Evolutionary conservation across 2,113 vertebrate genomes (phyloP).

Genomic region (Myrmecobius fasciatus): DNA sequence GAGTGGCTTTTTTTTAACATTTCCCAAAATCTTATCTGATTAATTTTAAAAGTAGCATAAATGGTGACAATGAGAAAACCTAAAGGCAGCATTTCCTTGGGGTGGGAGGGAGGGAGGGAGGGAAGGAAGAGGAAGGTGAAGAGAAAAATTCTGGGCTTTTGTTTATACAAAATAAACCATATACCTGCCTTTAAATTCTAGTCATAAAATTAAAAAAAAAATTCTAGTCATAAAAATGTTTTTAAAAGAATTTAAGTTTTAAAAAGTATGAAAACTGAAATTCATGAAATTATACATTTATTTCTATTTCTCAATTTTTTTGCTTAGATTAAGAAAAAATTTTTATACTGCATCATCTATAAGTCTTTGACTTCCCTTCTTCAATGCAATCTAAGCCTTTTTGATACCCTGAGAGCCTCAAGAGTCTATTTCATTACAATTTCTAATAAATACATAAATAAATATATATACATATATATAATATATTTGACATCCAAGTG

Average conservation of each 20-base stretch:
- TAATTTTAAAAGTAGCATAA: slow-evolving; percentile 40
- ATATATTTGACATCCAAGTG: background rate
- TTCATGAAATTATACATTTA: slow-evolving; percentile 8
- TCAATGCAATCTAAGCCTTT: background rate
- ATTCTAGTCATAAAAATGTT: slow-evolving; percentile 14
- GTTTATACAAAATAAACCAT: background rate
- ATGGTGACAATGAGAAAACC: slow-evolving; percentile 14
- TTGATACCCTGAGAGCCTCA: background rate
- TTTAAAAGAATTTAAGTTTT: background rate
- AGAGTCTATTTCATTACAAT: background rate
- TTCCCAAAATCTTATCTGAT: slow-evolving; percentile 39
- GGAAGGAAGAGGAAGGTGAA: background rate
- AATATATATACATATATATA: background rate
- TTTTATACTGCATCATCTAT: slow-evolving; percentile 28
- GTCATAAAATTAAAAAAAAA: slow-evolving; percentile 2
- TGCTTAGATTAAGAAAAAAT: slow-evolving; percentile 17
- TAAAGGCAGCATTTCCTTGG: background rate
- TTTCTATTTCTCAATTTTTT: slow-evolving; percentile 15
- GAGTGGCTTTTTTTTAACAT: slow-evolving; percentile 19
- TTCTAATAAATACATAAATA: background rate
- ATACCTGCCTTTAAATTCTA: background rate
- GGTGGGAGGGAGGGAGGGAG: no score
- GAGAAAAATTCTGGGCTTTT: background rate
- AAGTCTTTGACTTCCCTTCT: background rate
- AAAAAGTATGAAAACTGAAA: background rate